Conservation (phyloP, 2,113 vertebrate genomes). For the Cynoglossus semilaevis region DNA sequence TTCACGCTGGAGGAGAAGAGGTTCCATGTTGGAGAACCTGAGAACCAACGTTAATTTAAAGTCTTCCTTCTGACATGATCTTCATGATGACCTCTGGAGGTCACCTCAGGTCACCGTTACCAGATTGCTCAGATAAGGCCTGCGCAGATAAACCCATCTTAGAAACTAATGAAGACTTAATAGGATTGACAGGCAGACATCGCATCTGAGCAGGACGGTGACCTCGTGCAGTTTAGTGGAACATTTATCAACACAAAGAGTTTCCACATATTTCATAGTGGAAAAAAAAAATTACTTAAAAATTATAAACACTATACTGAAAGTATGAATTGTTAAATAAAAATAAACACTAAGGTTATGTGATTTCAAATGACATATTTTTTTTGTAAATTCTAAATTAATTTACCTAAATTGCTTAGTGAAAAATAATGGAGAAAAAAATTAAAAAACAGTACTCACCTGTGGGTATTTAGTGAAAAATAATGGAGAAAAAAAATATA, state of each 20-base stretch:
- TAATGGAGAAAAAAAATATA: background rate
- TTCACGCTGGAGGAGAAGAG: constrained; percentile 73
- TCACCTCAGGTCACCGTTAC: constrained; percentile 65
- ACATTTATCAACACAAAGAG: constrained; percentile 5
- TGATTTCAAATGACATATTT: no score
- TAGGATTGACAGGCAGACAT: constrained; percentile 73
- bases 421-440: background rate
- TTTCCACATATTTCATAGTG: constrained; percentile 1
- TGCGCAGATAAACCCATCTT: constrained; percentile 68
- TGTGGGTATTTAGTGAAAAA: no score
- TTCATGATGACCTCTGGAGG: constrained; percentile 25
- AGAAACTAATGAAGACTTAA: constrained; percentile 72
- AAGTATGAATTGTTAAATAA: background rate
- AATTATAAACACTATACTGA: background rate
- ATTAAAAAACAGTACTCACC: background rate
- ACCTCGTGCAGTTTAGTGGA: constrained; percentile 37
- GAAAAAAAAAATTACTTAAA: no score
- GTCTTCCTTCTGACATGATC: constrained; percentile 8
- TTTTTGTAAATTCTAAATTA: no score
- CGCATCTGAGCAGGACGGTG: constrained; percentile 67
- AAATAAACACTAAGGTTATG: no score
- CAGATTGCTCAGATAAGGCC: constrained; percentile 60
- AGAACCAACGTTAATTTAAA: constrained; percentile 9
- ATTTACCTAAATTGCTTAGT: background rate
- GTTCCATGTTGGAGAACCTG: background rate